Percentiles rank a stretch among this genome's conserved stretches.
These are phyloP conservation scores for Phymanthus crucifer DNA, from an alignment of 92 coral and sea anemone species.

Conservation along the genomic window DNA sequence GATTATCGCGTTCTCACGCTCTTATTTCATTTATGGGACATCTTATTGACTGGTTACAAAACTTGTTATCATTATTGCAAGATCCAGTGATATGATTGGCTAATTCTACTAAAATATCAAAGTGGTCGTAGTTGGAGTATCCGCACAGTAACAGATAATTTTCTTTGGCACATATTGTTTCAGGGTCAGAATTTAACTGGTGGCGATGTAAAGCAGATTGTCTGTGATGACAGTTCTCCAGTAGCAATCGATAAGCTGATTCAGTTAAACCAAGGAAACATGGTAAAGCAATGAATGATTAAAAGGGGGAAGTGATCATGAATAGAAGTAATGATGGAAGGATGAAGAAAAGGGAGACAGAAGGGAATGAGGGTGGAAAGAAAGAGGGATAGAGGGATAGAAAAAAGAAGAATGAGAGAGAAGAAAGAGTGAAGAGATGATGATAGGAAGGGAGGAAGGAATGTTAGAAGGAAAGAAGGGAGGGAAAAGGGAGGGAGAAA, in stretches of 20 bases:
- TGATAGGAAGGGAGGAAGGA: neutral
- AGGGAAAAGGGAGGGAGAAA: too few relatives aligned
- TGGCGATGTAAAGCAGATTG: slow-evolving; percentile 15
- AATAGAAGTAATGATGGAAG: neutral
- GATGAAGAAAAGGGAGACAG: neutral
- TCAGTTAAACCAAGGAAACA: slow-evolving; percentile 18
- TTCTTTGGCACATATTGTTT: too few relatives aligned
- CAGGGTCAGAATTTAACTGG: slow-evolving; percentile 38
- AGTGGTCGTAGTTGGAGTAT: too few relatives aligned
- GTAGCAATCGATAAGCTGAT: slow-evolving; percentile 30
- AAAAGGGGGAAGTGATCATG: too few relatives aligned
- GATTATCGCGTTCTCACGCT: too few relatives aligned
- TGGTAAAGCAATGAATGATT: slow-evolving; percentile 4
- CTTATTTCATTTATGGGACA: too few relatives aligned
- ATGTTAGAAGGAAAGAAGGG: neutral
- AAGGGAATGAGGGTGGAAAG: neutral
- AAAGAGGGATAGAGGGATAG: neutral
- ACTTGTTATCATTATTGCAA: too few relatives aligned
- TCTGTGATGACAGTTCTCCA: slow-evolving; percentile 52
- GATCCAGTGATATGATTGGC: too few relatives aligned
- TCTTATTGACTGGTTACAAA: too few relatives aligned
- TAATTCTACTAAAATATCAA: too few relatives aligned
- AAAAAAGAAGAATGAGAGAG: neutral
- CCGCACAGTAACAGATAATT: too few relatives aligned
- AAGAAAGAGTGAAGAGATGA: neutral